Percentiles rank a stretch among this genome's conserved stretches.
Conservation (phyloP, 2,113 vertebrate species). For the Trachemys scripta region DNA sequence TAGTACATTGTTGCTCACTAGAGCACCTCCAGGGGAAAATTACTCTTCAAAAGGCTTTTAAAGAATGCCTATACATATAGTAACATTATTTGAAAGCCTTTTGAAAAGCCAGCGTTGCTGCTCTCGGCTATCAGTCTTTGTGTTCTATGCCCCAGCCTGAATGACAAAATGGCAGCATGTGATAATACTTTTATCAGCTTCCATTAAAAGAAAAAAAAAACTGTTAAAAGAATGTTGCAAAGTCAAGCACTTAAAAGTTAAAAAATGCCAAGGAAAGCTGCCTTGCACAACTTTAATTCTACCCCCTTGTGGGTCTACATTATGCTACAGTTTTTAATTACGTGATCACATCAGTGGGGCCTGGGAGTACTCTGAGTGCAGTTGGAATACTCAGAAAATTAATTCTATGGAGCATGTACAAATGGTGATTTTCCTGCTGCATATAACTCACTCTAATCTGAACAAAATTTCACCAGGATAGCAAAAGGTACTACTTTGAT, state of each 20-base stretch:
- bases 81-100: constrained; percentile 28
- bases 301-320: accelerated
- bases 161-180: accelerated
- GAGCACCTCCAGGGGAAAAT: neutral
- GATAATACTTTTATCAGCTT: accelerated
- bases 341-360: accelerated
- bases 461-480: accelerated
- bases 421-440: neutral
- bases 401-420: accelerated
- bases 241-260: neutral
- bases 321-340: neutral
- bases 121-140: neutral
- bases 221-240: neutral
- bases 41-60: constrained; percentile 55
- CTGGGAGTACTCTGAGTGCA: neutral
- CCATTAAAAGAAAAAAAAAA: neutral
- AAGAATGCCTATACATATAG: neutral
- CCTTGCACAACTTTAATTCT: neutral
- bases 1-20: neutral
- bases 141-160: neutral
- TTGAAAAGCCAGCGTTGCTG: neutral
- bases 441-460: accelerated
- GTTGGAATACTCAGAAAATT: neutral
- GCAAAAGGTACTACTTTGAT: neutral
- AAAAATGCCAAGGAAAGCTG: neutral